phyloP scores from a whole-genome alignment of 2,888 invertebrate genomes.

The Scaptomyza reducta region DNA sequence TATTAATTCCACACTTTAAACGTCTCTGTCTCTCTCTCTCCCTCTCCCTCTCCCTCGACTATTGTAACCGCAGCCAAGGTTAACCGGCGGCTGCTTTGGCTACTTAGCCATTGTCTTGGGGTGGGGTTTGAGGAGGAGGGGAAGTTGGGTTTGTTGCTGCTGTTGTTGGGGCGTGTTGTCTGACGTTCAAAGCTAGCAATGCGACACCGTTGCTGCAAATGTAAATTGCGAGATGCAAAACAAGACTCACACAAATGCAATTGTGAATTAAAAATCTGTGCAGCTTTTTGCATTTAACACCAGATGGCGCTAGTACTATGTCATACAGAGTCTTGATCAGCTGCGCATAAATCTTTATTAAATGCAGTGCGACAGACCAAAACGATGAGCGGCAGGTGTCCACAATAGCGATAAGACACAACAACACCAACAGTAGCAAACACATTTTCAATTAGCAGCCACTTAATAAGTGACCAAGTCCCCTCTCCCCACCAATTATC shows the following conservation, averaged over 20 bases:
- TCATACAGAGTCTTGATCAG: slow-evolving; percentile 26
- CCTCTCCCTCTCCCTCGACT: slow-evolving; percentile 1
- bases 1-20: neutral
- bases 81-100: slow-evolving; percentile 51
- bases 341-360: slow-evolving; percentile 51
- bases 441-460: slow-evolving; percentile 47
- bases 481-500: neutral
- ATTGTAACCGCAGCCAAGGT: slow-evolving; percentile 70
- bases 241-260: slow-evolving; percentile 23
- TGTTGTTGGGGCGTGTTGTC: slow-evolving; percentile 18
- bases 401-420: slow-evolving; percentile 1
- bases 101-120: slow-evolving; percentile 42
- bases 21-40: slow-evolving; percentile 7
- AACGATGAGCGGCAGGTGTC: slow-evolving; percentile 55
- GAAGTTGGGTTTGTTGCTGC: neutral
- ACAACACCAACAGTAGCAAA: too few species aligned
- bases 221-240: slow-evolving; percentile 12
- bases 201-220: slow-evolving; percentile 52
- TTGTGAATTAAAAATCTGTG: slow-evolving; percentile 22
- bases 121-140: neutral
- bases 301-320: slow-evolving; percentile 44
- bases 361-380: slow-evolving; percentile 47
- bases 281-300: slow-evolving; percentile 15
- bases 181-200: slow-evolving; percentile 22
- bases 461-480: slow-evolving; percentile 33